Conservation (phyloP, 2,113 vertebrate genomes). For the Bombycilla garrulus region DNA sequence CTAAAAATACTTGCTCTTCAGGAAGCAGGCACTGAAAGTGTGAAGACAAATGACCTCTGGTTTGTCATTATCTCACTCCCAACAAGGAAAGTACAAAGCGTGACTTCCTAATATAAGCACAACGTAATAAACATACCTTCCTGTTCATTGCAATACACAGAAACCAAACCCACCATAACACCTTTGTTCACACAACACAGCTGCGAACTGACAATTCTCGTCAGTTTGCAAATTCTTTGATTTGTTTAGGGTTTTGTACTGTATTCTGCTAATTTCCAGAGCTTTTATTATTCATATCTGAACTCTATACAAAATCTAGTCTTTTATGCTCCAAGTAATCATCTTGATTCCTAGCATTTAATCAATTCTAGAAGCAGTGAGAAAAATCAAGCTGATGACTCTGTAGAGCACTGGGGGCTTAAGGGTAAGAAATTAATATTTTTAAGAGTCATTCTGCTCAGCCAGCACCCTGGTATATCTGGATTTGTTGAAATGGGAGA, state of each 20-base stretch:
- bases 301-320: neutral
- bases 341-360: neutral
- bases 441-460: neutral
- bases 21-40: neutral
- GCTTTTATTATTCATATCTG: neutral
- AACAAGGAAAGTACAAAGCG: neutral
- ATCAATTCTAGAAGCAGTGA: neutral
- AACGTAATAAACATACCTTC: neutral
- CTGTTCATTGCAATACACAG: neutral
- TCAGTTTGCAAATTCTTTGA: neutral
- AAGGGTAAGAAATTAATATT: conserved; percentile 14
- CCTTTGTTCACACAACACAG: neutral
- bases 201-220: neutral
- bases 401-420: neutral
- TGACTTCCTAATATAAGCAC: neutral
- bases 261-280: neutral
- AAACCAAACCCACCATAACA: neutral
- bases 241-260: neutral
- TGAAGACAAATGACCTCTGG: neutral
- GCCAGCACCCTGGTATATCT: neutral
- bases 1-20: neutral
- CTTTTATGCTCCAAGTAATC: neutral
- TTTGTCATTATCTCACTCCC: neutral
- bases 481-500: neutral
- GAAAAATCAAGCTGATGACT: neutral